Percentiles rank a stretch among this genome's conserved stretches.
Conservation (phyloP, 2,113 vertebrate genomes). For the Sorex araneus region DNA sequence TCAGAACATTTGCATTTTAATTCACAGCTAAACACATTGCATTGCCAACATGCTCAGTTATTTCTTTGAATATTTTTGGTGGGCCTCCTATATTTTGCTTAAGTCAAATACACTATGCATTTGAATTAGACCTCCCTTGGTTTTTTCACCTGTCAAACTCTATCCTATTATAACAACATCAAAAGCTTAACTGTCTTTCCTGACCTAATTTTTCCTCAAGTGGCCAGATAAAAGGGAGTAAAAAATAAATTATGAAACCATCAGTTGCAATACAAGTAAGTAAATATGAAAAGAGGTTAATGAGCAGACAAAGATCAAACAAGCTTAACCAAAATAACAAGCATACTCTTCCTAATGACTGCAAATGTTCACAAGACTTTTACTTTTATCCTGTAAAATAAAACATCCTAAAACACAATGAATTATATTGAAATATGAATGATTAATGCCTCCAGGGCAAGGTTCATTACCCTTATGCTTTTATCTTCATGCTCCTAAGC, state of each 20-base stretch:
- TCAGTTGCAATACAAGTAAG: slow-evolving; percentile 42
- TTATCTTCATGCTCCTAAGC: background rate
- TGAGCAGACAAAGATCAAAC: slow-evolving; percentile 78
- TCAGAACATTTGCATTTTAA: background rate
- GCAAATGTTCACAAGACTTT: slow-evolving; percentile 65
- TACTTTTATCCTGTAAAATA: slow-evolving; percentile 64
- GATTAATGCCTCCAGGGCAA: background rate
- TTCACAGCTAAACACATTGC: background rate
- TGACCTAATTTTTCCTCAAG: slow-evolving; percentile 77
- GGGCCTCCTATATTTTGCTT: slow-evolving; percentile 68
- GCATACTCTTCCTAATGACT: slow-evolving; percentile 62
- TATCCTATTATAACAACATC: slow-evolving; percentile 74
- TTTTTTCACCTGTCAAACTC: slow-evolving; percentile 76
- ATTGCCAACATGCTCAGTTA: slow-evolving; percentile 63
- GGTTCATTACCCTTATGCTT: slow-evolving; percentile 7
- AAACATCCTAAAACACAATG: slow-evolving; percentile 45
- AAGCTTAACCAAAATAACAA: slow-evolving; percentile 65
- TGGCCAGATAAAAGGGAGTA: slow-evolving; percentile 68
- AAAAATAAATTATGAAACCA: slow-evolving; percentile 80
- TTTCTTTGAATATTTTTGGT: slow-evolving; percentile 70
- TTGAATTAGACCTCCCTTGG: slow-evolving; percentile 69
- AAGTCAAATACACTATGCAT: slow-evolving; percentile 64
- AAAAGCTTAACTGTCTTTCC: slow-evolving; percentile 76
- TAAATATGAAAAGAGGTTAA: slow-evolving; percentile 82
- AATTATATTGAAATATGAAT: slow-evolving; percentile 58